These are phyloP conservation scores for Chamaetylas fuelleborni DNA, from an alignment of 2,113 vertebrate genomes.

Conservation along the genomic window DNA sequence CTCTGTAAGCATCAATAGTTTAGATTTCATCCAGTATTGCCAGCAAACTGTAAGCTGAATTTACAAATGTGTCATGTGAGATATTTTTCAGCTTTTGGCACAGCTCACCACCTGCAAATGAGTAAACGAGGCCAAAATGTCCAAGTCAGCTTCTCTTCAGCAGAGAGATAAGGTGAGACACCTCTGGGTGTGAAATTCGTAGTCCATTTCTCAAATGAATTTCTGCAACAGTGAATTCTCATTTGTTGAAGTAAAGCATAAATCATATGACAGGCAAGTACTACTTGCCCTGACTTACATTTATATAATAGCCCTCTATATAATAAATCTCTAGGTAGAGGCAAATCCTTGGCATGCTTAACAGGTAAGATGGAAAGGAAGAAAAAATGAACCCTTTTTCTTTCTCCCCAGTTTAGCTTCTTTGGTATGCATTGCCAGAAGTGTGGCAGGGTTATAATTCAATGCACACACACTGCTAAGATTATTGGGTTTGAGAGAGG, in stretches of 20 bases:
- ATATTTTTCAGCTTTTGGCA: background rate
- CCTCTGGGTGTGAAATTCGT: background rate
- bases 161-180: background rate
- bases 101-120: background rate
- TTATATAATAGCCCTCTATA: background rate
- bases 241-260: background rate
- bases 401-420: background rate
- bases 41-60: background rate
- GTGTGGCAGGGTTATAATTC: background rate
- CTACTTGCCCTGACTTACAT: background rate
- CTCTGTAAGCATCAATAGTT: background rate
- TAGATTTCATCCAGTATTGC: background rate
- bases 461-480: fast-evolving
- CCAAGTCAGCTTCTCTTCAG: background rate
- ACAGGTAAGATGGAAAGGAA: background rate
- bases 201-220: background rate
- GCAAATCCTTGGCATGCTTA: background rate
- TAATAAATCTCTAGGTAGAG: background rate
- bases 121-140: background rate
- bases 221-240: background rate
- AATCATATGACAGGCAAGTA: background rate
- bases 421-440: background rate
- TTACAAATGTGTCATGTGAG: background rate
- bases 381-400: background rate
- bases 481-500: background rate